Conservation (phyloP, 2,888 invertebrate species). For the Acanthopleura granulata region DNA sequence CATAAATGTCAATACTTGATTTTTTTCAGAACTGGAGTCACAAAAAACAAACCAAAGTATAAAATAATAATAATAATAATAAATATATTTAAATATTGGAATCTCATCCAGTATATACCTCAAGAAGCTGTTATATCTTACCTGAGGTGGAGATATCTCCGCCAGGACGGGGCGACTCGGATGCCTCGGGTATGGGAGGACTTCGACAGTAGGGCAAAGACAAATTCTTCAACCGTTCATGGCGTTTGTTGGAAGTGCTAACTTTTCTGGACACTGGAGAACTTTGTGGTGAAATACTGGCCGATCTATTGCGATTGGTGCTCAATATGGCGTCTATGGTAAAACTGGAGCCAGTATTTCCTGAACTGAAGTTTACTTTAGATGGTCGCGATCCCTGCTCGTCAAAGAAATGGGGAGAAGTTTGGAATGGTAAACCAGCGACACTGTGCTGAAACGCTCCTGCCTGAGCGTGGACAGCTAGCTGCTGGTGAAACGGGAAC, state of each 20-base stretch:
- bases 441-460: neutral
- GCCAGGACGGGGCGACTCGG: no score
- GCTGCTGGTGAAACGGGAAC: constrained; percentile 3
- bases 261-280: constrained; percentile 4
- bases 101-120: no score
- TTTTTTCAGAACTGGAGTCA: no score
- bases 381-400: neutral
- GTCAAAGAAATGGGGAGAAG: neutral
- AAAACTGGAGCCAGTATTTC: constrained; percentile 2
- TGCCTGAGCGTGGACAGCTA: neutral
- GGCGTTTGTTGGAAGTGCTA: neutral
- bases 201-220: neutral
- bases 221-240: neutral
- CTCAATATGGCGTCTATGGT: constrained; percentile 5
- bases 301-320: neutral
- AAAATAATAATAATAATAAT: no score
- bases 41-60: no score
- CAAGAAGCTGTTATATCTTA: no score
- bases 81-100: no score
- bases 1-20: no score
- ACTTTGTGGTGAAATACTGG: neutral
- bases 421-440: constrained; percentile 11
- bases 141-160: no score
- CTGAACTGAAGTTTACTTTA: neutral
- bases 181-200: neutral